phyloP scores from a whole-genome alignment of 2,113 vertebrate species.

The Pterocles gutturalis region DNA sequence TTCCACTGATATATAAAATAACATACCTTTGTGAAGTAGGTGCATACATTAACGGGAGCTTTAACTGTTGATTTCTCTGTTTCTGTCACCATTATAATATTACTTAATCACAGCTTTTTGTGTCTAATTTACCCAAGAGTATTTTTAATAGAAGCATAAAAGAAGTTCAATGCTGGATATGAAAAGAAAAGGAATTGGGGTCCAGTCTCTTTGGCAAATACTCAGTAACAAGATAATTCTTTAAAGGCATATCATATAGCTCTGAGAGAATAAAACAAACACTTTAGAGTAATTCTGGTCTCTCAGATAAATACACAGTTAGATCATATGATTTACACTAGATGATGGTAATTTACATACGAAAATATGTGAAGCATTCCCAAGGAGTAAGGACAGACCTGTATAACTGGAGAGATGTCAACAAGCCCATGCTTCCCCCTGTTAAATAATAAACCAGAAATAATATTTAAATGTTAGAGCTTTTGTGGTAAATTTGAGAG shows the following conservation, averaged over 20 bases:
- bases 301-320: conserved; percentile 29
- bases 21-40: conserved; percentile 26
- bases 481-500: not conserved
- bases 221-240: conserved; percentile 47
- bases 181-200: conserved; percentile 31
- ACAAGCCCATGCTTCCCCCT: not conserved
- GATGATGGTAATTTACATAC: not conserved
- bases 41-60: not conserved
- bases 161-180: not conserved
- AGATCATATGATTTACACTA: not conserved
- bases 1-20: not conserved
- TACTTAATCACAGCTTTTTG: conserved; percentile 61
- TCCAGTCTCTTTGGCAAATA: conserved; percentile 54
- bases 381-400: not conserved
- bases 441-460: not conserved
- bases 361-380: not conserved
- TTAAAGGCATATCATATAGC: conserved; percentile 30
- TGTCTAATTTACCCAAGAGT: conserved; percentile 58
- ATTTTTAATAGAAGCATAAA: conserved; percentile 43
- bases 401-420: not conserved
- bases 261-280: conserved; percentile 45
- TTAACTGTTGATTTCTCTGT: conserved; percentile 51
- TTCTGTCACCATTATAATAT: conserved; percentile 52
- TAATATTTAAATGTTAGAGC: not conserved
- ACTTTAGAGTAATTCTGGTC: conserved; percentile 1